Conservation (phyloP, 2,797 vertebrate species). For the Sebastes baramenuke region DNA sequence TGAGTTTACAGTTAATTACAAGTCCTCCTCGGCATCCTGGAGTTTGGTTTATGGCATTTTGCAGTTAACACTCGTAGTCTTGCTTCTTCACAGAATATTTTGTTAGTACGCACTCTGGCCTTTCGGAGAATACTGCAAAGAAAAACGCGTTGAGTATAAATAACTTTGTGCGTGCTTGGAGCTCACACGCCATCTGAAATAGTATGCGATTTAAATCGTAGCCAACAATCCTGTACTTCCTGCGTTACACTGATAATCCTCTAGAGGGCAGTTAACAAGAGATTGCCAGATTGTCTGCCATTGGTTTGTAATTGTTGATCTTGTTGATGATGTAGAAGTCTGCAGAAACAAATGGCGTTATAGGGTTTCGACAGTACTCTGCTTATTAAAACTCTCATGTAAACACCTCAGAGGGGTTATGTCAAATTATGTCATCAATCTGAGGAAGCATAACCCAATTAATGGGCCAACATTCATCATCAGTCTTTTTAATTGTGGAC, state of each 20-base stretch:
- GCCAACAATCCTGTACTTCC: neutral
- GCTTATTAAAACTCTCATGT: constrained; percentile 54
- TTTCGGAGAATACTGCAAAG: too few species aligned
- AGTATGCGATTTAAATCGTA: too few species aligned
- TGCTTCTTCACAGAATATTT: too few species aligned
- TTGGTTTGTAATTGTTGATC: neutral
- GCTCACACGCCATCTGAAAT: too few species aligned
- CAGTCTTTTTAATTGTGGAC: constrained; percentile 50
- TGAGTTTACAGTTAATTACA: too few species aligned
- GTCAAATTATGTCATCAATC: constrained; percentile 61
- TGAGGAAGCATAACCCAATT: constrained; percentile 53
- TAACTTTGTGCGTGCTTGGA: too few species aligned
- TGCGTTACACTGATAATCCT: neutral
- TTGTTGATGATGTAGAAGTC: neutral
- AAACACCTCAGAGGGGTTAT: constrained; percentile 54
- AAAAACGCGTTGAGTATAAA: too few species aligned
- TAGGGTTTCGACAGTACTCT: constrained; percentile 3
- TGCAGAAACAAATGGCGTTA: neutral
- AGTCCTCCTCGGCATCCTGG: too few species aligned
- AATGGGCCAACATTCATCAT: constrained; percentile 51
- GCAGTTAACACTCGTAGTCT: too few species aligned
- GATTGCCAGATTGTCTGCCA: too few species aligned
- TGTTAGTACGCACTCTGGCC: too few species aligned
- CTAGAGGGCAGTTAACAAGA: neutral
- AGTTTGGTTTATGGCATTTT: too few species aligned